phyloP scores from a whole-genome alignment of 2,113 vertebrate genomes.

The Ctenomys sociabilis region DNA sequence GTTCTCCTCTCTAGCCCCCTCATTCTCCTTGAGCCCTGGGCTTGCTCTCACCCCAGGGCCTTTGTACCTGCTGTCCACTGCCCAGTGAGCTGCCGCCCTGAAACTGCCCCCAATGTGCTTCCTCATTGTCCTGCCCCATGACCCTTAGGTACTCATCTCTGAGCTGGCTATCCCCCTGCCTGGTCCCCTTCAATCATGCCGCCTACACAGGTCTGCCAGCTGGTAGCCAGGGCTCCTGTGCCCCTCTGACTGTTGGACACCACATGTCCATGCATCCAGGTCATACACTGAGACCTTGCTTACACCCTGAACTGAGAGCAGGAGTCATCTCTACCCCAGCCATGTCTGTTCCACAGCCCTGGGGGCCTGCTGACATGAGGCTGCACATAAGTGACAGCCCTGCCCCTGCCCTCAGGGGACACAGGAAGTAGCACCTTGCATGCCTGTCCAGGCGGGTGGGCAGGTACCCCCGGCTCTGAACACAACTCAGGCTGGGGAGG shows the following conservation, averaged over 20 bases:
- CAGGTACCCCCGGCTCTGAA: not conserved
- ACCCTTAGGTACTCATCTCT: rapidly evolving
- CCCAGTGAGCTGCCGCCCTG: not conserved
- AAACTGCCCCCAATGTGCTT: too few relatives aligned
- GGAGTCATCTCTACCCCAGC: not conserved
- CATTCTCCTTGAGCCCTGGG: rapidly evolving
- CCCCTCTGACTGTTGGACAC: rapidly evolving
- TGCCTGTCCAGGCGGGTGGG: rapidly evolving
- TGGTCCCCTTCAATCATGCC: not conserved
- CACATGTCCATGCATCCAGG: not conserved
- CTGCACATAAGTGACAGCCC: rapidly evolving
- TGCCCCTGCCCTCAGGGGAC: too few relatives aligned
- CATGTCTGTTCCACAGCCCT: not conserved
- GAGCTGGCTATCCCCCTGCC: not conserved
- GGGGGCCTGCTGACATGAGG: not conserved
- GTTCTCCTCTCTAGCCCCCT: not conserved
- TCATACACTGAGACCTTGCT: not conserved
- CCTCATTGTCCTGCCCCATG: not conserved
- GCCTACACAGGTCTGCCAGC: not conserved
- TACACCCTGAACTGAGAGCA: rapidly evolving
- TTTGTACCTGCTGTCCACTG: not conserved
- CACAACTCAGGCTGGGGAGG: not conserved
- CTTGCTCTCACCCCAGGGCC: not conserved
- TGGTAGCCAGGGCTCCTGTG: rapidly evolving
- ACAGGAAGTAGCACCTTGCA: rapidly evolving